Conservation (phyloP, 2,888 invertebrate species). For the Agrotis puta region DNA sequence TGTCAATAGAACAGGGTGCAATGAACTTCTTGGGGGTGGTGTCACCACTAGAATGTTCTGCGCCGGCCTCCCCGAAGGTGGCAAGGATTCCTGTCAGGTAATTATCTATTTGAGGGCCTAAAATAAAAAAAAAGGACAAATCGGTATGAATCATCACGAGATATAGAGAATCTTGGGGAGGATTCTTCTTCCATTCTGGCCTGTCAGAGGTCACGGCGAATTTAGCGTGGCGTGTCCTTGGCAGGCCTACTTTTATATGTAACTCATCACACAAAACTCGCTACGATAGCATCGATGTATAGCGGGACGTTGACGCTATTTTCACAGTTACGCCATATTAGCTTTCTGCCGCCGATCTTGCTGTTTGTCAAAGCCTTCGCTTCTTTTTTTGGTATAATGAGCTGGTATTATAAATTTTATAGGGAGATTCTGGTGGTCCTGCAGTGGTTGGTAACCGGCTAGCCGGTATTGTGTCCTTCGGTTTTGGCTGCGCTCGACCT, state of each 20-base stretch:
- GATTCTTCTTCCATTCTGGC: too few species aligned
- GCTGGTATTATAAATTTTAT: slow-evolving; percentile 22
- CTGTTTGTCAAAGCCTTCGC: too few species aligned
- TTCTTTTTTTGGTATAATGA: too few species aligned
- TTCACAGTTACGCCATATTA: too few species aligned
- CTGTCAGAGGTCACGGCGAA: too few species aligned
- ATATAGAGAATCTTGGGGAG: not conserved
- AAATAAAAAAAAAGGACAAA: too few species aligned
- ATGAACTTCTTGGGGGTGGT: slow-evolving; percentile 24
- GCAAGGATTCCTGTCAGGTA: slow-evolving; percentile 87
- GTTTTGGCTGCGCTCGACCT: slow-evolving; percentile 76
- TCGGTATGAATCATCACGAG: not conserved
- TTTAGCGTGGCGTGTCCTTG: too few species aligned
- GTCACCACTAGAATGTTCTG: slow-evolving; percentile 83
- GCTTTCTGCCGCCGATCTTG: too few species aligned
- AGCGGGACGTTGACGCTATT: too few species aligned
- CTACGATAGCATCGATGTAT: too few species aligned
- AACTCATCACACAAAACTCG: too few species aligned
- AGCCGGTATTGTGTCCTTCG: slow-evolving; percentile 75
- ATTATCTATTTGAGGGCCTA: not conserved
- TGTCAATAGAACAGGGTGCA: slow-evolving; percentile 59
- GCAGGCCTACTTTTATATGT: too few species aligned
- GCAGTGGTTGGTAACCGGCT: slow-evolving; percentile 67
- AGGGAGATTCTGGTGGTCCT: slow-evolving; percentile 84
- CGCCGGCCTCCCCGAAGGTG: slow-evolving; percentile 81